Conservation (phyloP, 2,888 invertebrate species). For the Pyralis farinalis region DNA sequence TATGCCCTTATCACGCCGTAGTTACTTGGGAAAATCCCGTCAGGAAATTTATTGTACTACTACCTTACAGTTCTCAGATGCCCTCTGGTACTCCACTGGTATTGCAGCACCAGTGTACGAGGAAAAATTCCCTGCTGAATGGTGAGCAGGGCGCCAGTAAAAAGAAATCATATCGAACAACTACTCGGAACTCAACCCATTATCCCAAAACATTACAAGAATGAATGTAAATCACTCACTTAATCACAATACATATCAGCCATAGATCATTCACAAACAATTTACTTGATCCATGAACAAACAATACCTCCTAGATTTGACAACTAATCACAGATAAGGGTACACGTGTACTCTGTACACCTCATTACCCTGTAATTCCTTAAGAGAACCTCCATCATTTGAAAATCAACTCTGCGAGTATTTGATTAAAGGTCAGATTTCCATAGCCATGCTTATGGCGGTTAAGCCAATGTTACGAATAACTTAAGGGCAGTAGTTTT, state of each 20-base stretch:
- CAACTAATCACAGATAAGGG: slow-evolving; percentile 59
- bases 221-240: no score
- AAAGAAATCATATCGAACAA: no score
- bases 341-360: slow-evolving; percentile 63
- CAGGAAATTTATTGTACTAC: no score
- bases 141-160: no score
- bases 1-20: no score
- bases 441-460: not conserved
- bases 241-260: slow-evolving; percentile 24
- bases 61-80: no score
- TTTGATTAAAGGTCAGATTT: slow-evolving; percentile 1
- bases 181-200: no score
- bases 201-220: no score
- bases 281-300: slow-evolving; percentile 44
- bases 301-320: slow-evolving; percentile 33
- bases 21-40: no score
- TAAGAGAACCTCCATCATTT: not conserved
- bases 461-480: slow-evolving; percentile 6
- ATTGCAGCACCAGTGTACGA: no score
- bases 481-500: slow-evolving; percentile 30
- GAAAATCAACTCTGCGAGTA: not conserved
- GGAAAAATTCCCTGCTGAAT: no score
- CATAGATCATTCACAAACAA: slow-evolving; percentile 72
- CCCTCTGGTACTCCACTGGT: no score
- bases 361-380: slow-evolving; percentile 39